phyloP scores from a whole-genome alignment of 2,113 vertebrate genomes.

The Urocolius indicus region DNA sequence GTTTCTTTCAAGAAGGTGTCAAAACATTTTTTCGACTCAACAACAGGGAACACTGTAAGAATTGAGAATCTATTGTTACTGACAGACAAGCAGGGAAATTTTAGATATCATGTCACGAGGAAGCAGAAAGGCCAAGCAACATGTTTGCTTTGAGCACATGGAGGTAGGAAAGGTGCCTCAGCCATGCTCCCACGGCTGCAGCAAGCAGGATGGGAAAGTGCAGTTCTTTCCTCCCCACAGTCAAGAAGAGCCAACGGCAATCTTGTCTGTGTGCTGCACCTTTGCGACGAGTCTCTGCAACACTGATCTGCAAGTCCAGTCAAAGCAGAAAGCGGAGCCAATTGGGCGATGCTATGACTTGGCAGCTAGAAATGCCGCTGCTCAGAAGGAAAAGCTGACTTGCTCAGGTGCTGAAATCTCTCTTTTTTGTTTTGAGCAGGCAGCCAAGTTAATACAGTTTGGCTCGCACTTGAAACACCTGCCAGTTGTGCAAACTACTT shows the following conservation, averaged over 20 bases:
- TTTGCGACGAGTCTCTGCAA: accelerated
- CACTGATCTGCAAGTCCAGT: background rate
- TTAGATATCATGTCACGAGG: background rate
- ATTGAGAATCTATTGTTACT: background rate
- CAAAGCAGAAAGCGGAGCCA: background rate
- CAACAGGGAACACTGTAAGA: background rate
- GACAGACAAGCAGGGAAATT: background rate
- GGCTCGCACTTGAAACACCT: background rate
- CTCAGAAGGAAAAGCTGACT: background rate
- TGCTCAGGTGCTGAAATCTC: background rate
- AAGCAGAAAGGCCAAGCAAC: background rate
- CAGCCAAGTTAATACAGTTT: background rate
- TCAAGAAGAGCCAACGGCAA: accelerated
- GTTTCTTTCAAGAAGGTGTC: background rate
- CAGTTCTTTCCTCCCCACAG: background rate
- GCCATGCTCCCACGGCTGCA: background rate
- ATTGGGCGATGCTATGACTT: accelerated
- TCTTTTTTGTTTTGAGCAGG: background rate
- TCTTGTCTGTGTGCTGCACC: background rate
- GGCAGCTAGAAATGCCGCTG: background rate
- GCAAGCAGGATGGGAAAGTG: background rate
- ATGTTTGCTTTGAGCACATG: background rate
- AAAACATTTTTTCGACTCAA: background rate
- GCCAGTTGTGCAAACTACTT: background rate
- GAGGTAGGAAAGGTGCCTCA: accelerated